Percentiles rank a stretch among this genome's conserved stretches.
Evolutionary conservation across 1,140 invertebrate genomes (phyloP).

Genomic region (Drosophila nannoptera): DNA sequence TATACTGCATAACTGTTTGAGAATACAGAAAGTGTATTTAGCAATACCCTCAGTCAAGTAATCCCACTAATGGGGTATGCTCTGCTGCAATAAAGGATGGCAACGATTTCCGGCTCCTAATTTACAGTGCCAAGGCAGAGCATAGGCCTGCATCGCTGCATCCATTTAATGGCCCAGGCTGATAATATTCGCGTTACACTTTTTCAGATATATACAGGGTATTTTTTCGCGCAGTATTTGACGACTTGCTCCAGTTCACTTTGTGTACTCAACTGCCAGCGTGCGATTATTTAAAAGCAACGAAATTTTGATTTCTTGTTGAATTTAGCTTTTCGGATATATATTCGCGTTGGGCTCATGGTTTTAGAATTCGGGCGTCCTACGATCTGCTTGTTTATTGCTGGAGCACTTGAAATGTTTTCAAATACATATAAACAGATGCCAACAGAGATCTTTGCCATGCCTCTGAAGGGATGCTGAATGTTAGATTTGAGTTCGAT

Average conservation of each 20-base stretch:
- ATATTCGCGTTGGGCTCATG: slow-evolving; percentile 13
- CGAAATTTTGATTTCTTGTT: slow-evolving; percentile 12
- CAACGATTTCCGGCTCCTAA: no score
- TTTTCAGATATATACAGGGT: background rate
- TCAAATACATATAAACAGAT: slow-evolving; percentile 43
- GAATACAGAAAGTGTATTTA: slow-evolving; percentile 9
- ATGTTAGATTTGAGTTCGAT: background rate
- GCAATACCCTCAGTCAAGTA: background rate
- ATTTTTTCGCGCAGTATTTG: background rate
- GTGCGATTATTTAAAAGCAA: slow-evolving; percentile 1
- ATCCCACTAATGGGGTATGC: background rate
- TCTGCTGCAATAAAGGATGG: background rate
- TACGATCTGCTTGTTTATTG: slow-evolving; percentile 54
- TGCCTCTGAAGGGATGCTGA: background rate
- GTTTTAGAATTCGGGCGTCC: slow-evolving; percentile 12
- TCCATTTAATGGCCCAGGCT: no score
- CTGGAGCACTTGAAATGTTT: slow-evolving; percentile 60
- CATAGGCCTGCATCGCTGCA: no score
- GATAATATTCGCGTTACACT: no score
- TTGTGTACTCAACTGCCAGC: background rate
- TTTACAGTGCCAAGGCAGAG: no score
- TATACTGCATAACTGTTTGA: slow-evolving; percentile 37
- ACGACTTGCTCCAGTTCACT: background rate
- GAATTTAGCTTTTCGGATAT: slow-evolving; percentile 25
- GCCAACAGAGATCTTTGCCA: slow-evolving; percentile 2